Conservation (phyloP, 2,888 invertebrate genomes). For the Sarcophaga caerulescens region DNA sequence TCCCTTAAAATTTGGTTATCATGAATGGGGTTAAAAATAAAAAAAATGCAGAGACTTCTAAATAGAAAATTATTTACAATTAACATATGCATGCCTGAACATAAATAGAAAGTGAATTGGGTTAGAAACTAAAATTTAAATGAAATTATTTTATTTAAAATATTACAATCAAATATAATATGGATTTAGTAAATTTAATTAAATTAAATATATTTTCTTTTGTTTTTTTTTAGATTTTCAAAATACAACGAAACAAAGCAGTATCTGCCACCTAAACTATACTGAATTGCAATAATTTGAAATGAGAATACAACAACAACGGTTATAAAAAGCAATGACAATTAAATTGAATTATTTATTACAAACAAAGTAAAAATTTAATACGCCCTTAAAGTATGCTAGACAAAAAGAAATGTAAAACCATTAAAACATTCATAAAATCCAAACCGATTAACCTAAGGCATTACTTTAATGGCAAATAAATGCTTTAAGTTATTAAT, state of each 20-base stretch:
- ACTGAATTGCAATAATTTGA: no score
- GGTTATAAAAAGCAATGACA: background rate
- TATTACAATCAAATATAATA: no score
- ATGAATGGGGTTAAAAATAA: no score
- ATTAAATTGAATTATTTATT: background rate
- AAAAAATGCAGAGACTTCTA: no score
- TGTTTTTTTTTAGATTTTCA: slow-evolving; percentile 45
- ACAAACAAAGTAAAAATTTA: background rate
- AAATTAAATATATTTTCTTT: background rate
- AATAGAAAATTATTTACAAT: slow-evolving; percentile 7
- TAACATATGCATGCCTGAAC: slow-evolving; percentile 32
- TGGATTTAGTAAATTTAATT: background rate
- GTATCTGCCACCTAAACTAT: no score
- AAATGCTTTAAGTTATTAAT: background rate
- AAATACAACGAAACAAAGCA: slow-evolving; percentile 37
- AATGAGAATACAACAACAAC: no score
- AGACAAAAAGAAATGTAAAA: background rate
- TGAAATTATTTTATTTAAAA: background rate
- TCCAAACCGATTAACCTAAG: background rate
- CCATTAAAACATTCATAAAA: slow-evolving; percentile 10
- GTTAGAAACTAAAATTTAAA: slow-evolving; percentile 21
- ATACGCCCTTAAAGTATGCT: slow-evolving; percentile 35
- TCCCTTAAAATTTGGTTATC: background rate
- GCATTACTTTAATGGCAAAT: slow-evolving; percentile 1
- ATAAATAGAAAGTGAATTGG: slow-evolving; percentile 50